Base-by-base conservation (phyloP, 2,888 invertebrate species). In the Dryocosmus kuriphilus region DNA sequence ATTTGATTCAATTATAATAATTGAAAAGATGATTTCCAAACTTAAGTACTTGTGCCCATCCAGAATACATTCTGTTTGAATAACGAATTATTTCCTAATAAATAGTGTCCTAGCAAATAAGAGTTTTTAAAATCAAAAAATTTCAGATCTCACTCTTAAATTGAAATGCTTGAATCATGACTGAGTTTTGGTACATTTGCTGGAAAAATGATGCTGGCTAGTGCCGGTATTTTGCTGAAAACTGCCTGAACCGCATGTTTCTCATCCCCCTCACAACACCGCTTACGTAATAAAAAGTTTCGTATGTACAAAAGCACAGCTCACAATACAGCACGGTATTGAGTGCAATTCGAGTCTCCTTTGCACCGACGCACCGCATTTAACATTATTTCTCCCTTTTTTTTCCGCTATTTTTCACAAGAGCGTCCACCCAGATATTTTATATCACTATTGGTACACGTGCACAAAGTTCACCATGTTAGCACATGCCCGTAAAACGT, bases 251-350 rank as follows among this genome's bases (percentile, higher is more conserved):
- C 51, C 51, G 55, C 30, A n/a, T 32, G 62, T 77, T 55, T 74
- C 63, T 79, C 77, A 57, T 78, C 76, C 27, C 75, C 11, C 41
- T 82, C 80, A 82, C 81, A 82, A 78, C 80, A 81, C 77, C 81
- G 80, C 79, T 79, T 78, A 81, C 80, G 79, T 83, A 83, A 81
- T 81, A 82, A 83, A 83, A 83, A 82, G 82, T 75, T 79, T 80
- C 81, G 80, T 81, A 85, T 80, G 78, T 87, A 88, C 86, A 88
- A 87, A 85, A 87, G 87, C 86, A 87, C 86, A 87, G 85, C 71
- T 71, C 86, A 84, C 85, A 84, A 86, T 84, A 84, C 86, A 83
- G 82, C 83, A 85, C 85, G 85, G 84, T 86, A 85, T 86, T 85
- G 84, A 86, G 84, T 86, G 83, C 84, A 84, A 82, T 81, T 83